Conservation (phyloP, 2,113 vertebrate species). For the Coregonus clupeaformis region DNA sequence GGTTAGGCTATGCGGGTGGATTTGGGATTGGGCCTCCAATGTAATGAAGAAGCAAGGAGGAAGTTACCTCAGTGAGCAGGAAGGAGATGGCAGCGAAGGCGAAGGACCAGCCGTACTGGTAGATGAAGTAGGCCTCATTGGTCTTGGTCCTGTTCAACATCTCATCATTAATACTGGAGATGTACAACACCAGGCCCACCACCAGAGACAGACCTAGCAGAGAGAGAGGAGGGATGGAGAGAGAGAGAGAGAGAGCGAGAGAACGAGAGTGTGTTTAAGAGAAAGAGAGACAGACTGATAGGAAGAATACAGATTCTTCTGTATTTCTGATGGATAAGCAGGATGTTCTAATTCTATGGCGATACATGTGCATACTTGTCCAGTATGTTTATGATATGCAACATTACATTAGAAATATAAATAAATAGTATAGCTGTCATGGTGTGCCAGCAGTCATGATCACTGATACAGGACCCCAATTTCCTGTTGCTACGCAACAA, state of each 20-base stretch:
- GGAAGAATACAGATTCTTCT: not conserved
- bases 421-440: too few relatives aligned
- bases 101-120: constrained; percentile 91
- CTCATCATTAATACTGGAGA: constrained; percentile 91
- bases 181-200: constrained; percentile 89
- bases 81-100: constrained; percentile 91
- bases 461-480: too few relatives aligned
- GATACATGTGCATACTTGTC: too few relatives aligned
- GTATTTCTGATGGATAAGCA: too few relatives aligned
- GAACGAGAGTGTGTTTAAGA: too few relatives aligned
- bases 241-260: not conserved
- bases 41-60: not conserved
- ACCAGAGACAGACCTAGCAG: constrained; percentile 85
- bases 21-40: too few relatives aligned
- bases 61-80: constrained; percentile 87
- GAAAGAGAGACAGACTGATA: not conserved
- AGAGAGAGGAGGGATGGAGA: constrained; percentile 15
- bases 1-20: too few relatives aligned
- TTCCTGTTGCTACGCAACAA: too few relatives aligned
- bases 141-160: constrained; percentile 88
- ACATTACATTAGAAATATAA: too few relatives aligned
- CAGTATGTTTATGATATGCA: too few relatives aligned
- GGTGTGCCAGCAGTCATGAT: too few relatives aligned
- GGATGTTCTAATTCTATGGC: too few relatives aligned
- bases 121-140: constrained; percentile 86